A percentile compares a stretch with the other conserved stretches of the same genome.
Evolutionary conservation across 2,113 vertebrate species (phyloP).

Genomic region (Etheostoma spectabile): DNA sequence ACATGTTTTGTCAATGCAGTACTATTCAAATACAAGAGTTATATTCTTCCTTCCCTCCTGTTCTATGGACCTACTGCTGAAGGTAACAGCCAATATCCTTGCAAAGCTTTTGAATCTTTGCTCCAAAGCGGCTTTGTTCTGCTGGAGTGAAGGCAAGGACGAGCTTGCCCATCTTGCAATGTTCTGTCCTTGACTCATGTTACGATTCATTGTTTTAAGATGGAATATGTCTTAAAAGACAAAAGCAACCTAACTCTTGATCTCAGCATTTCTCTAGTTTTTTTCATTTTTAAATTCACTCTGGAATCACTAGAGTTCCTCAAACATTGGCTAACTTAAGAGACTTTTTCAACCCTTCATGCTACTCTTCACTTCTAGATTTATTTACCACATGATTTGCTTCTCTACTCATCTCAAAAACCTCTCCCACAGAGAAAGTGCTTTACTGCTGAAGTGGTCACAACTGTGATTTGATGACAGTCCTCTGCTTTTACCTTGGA

Average conservation of each 20-base stretch:
- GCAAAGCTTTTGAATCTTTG: conserved; percentile 64
- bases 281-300: conserved; percentile 16
- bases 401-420: conserved; percentile 41
- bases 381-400: conserved; percentile 46
- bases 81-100: conserved; percentile 57
- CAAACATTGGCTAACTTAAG: conserved; percentile 27
- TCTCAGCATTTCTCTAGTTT: conserved; percentile 42
- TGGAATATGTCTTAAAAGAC: conserved; percentile 33
- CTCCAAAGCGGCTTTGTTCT: conserved; percentile 46
- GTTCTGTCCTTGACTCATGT: conserved; percentile 63
- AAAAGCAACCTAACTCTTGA: conserved; percentile 30
- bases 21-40: conserved; percentile 53
- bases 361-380: conserved; percentile 25
- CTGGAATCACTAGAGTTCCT: conserved; percentile 10
- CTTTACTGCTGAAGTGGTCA: conserved; percentile 36
- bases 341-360: conserved; percentile 13
- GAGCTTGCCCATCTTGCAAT: conserved; percentile 10
- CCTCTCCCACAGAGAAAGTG: conserved; percentile 21
- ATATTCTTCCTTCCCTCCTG: conserved; percentile 50
- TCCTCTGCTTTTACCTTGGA: conserved; percentile 38
- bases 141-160: conserved; percentile 51
- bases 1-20: conserved; percentile 41
- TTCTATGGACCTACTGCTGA: conserved; percentile 31
- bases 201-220: conserved; percentile 58
- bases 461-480: conserved; percentile 37